Conservation (phyloP, 2,888 invertebrate genomes). For the Himalopsyche kuldschensis region DNA sequence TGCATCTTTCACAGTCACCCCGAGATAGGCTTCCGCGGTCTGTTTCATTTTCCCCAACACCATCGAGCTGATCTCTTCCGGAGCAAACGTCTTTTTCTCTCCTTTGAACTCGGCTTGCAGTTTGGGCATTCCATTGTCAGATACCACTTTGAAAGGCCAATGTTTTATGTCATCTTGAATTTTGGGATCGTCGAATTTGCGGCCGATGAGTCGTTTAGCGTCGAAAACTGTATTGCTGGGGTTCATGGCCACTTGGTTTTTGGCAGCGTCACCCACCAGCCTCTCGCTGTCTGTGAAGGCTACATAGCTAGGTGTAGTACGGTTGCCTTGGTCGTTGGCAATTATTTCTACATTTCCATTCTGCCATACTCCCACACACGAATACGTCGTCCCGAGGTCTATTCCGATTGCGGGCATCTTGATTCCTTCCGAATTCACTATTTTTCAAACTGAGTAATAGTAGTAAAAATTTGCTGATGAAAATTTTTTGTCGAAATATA, state of each 20-base stretch:
- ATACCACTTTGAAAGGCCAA: slow-evolving; percentile 75
- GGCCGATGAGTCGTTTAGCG: slow-evolving; percentile 77
- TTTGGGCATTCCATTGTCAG: slow-evolving; percentile 67
- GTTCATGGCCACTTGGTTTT: slow-evolving; percentile 79
- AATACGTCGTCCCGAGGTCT: slow-evolving; percentile 59
- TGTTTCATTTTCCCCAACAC: slow-evolving; percentile 65
- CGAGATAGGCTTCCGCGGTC: slow-evolving; percentile 49
- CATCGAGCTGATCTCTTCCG: slow-evolving; percentile 75
- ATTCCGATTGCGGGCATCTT: not conserved
- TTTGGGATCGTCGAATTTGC: slow-evolving; percentile 73
- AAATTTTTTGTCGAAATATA: no score
- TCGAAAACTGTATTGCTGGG: slow-evolving; percentile 75
- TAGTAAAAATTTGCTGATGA: no score
- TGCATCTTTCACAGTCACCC: slow-evolving; percentile 47
- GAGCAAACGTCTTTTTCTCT: slow-evolving; percentile 65
- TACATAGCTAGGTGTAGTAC: slow-evolving; percentile 86
- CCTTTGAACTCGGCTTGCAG: slow-evolving; percentile 70
- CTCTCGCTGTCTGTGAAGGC: slow-evolving; percentile 85
- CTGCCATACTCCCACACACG: slow-evolving; percentile 84
- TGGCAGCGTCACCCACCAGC: slow-evolving; percentile 84
- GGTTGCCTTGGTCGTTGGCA: slow-evolving; percentile 86
- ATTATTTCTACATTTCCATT: slow-evolving; percentile 82
- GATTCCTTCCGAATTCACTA: no score
- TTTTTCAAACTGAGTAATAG: no score
- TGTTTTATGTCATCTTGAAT: slow-evolving; percentile 80